Percentiles rank a stretch among this genome's conserved stretches.
Evolutionary conservation across 1,140 invertebrate species (phyloP).

Genomic region (Papilio polyxenes): DNA sequence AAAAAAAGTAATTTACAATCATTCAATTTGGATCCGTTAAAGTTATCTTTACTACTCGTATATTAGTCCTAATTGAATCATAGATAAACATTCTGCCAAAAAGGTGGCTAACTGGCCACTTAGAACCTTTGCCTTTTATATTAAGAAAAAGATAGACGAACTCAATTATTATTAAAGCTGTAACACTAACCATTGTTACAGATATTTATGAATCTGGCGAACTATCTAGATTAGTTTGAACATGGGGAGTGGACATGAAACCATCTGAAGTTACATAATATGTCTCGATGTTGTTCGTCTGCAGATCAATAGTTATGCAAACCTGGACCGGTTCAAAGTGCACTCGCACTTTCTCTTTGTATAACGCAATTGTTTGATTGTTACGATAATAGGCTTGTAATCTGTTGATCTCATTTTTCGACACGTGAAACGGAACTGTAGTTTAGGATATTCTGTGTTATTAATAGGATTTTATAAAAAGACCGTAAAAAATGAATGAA

Average conservation of each 20-base stretch:
- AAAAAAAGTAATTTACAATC: not conserved
- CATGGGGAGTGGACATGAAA: constrained; percentile 7
- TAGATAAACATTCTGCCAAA: too few relatives aligned
- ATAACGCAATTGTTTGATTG: constrained; percentile 30
- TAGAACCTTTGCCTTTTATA: too few relatives aligned
- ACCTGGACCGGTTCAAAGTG: constrained; percentile 39
- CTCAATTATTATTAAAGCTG: not conserved
- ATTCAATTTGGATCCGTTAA: too few relatives aligned
- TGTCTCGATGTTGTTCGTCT: not conserved
- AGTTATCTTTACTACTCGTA: not conserved
- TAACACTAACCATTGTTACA: not conserved
- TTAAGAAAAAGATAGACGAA: too few relatives aligned
- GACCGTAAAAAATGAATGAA: not conserved
- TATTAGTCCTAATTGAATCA: not conserved
- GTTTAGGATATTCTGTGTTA: not conserved
- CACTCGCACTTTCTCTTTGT: constrained; percentile 40
- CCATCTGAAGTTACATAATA: constrained; percentile 8
- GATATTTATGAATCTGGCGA: not conserved
- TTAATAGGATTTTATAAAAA: not conserved
- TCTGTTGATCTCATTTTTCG: constrained; percentile 21
- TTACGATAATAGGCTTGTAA: constrained; percentile 12
- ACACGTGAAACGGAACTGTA: not conserved
- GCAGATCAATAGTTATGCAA: constrained; percentile 39
- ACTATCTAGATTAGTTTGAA: not conserved
- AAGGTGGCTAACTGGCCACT: too few relatives aligned